Evolutionary conservation across 1,140 invertebrate species (phyloP), one percentile per base, ranked within the genome.

Genomic region (Theocolax elegans): DNA sequence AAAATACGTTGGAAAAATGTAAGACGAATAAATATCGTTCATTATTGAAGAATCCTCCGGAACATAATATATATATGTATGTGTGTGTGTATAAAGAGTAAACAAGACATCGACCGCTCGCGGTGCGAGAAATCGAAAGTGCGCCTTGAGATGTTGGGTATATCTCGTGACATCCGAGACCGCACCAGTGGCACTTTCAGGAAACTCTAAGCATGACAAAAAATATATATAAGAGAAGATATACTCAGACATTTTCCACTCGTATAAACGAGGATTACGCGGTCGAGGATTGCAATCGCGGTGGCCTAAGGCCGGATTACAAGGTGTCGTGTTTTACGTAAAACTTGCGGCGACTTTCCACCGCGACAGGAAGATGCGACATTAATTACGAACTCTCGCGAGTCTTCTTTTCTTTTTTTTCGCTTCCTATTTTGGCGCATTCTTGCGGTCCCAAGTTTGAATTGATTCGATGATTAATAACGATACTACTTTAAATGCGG

Each of bases 41-140:
- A n/a, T n/a, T n/a, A n/a, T n/a, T n/a, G n/a, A n/a, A n/a, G n/a
- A n/a, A n/a, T n/a, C n/a, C n/a, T n/a, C n/a, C n/a, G n/a, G n/a
- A n/a, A n/a, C n/a, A n/a, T n/a, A n/a, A n/a, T n/a, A n/a, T n/a
- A n/a, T n/a, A n/a, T n/a, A n/a, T n/a, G n/a, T n/a, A n/a, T n/a
- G n/a, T n/a, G n/a, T n/a, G n/a, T n/a, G n/a, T n/a, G n/a, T n/a
- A n/a, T n/a, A n/a, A n/a, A n/a, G n/a, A n/a, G n/a, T 40, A 58
- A 58, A 40, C 54, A 58, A 58, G 54, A 21, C 54, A 23, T 58
- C 54, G 54, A 40, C 19, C 31, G 7, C 12, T 23, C 31, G 23
- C 7, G 0, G 13, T 25, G 1, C 54, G 54, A 31, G 54, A 58
- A 58, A 58, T 58, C 35, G 54, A 58, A 58, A 58, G 54, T 58